Evolutionary conservation across 2,113 vertebrate genomes (phyloP), one percentile per base, ranked within the genome.

Genomic region (Kryptolebias marmoratus): DNA sequence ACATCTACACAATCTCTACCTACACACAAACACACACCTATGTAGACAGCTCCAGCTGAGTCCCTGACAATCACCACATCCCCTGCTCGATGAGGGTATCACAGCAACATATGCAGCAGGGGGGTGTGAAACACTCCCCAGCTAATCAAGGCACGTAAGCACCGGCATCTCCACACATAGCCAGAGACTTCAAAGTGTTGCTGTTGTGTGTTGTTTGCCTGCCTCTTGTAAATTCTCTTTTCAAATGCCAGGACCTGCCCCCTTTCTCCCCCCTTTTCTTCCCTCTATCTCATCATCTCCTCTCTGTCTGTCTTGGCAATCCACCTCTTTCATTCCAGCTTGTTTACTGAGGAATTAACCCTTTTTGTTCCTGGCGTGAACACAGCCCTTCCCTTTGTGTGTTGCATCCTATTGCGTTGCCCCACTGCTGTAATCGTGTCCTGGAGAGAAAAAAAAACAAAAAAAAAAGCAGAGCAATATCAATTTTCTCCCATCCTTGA

Each of bases 111-210:
- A 66, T 82, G 77, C 85, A 75, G 77, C 77, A 30, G 83, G 86
- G 53, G 80, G 82, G 76, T 73, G 63, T 71, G 62, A 79, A 80
- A 71, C 31, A 70, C 79, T 79, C 57, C 75, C 58, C 55, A 61
- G 63, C 79, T 87, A 84, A 90, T 90, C 81, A 88, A 79, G 82
- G 73, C 83, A 69, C 75, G 79, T 75, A 84, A 83, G 78, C 79
- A 63, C 48, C 14, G 12, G 72, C 66, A 68, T 84, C 31, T 81
- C 75, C 52, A 49, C 82, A 82, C 84, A 78, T 52, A 73, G 60
- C 64, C 68, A 71, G 64, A 54, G 75, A 87, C 85, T 89, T 90
- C 89, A 88, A 90, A 91, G 87, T 55, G 60, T 65, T 5, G 56
- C 71, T 69, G 60, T 45, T 71, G 58, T 77, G 70, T 62, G 77